Evolutionary conservation across 2,113 vertebrate genomes (phyloP).

Genomic region (Steatornis caripensis): DNA sequence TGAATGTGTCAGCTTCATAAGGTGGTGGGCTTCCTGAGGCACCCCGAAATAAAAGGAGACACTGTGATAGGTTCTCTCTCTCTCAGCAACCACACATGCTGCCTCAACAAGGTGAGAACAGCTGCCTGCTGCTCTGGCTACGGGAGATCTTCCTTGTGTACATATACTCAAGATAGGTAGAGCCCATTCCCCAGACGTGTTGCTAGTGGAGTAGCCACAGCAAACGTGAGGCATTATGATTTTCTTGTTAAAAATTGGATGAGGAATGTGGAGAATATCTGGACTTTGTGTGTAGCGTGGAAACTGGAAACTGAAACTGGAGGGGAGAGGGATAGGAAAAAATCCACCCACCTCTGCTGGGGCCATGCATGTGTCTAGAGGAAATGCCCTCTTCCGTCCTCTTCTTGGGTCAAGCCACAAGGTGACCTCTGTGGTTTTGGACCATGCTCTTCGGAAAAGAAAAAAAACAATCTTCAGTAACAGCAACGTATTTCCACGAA

Average conservation of each 20-base stretch:
- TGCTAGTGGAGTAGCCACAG: not conserved
- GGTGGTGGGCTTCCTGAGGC: not conserved
- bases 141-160: accelerated
- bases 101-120: not conserved
- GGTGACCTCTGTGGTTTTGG: not conserved
- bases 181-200: accelerated
- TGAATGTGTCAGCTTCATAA: not conserved
- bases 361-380: not conserved
- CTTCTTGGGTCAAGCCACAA: not conserved
- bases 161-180: not conserved
- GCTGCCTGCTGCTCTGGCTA: not conserved
- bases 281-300: not conserved
- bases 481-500: not conserved
- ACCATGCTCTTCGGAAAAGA: not conserved
- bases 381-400: accelerated
- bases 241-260: not conserved
- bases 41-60: not conserved
- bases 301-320: not conserved
- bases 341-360: not conserved
- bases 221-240: not conserved
- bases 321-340: not conserved
- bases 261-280: not conserved
- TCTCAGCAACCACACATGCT: not conserved
- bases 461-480: not conserved
- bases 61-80: accelerated